phyloP scores from a whole-genome alignment of 2,888 invertebrate species.

The Buathra laborator region DNA sequence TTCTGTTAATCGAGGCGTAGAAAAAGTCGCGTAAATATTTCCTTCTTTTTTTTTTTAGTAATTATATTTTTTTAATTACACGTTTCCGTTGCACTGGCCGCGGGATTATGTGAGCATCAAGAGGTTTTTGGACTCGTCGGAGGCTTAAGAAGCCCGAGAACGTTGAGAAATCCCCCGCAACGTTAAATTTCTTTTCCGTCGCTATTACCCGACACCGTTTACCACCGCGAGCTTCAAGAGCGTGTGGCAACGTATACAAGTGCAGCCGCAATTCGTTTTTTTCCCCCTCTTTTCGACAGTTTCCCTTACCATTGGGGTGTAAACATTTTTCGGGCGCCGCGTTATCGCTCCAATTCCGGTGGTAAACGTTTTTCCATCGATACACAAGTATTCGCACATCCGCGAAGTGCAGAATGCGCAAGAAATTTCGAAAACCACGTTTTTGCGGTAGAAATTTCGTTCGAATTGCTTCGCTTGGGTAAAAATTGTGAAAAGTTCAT shows the following conservation, averaged over 20 bases:
- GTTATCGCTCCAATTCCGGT: conserved; percentile 52
- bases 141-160: conserved; percentile 9
- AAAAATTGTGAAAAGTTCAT: background rate
- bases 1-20: background rate
- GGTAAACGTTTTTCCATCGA: conserved; percentile 40
- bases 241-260: conserved; percentile 23
- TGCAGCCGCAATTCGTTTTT: conserved; percentile 41
- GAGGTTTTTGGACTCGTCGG: conserved; percentile 24
- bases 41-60: conserved; percentile 9
- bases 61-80: conserved; percentile 60
- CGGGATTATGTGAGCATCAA: conserved; percentile 56
- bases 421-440: background rate
- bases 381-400: background rate
- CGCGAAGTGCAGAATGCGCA: background rate
- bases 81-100: conserved; percentile 13
- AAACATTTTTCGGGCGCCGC: conserved; percentile 33
- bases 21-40: background rate
- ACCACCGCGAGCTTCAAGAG: conserved; percentile 14
- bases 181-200: conserved; percentile 18
- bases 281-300: conserved; percentile 9
- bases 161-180: background rate
- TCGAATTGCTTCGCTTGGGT: background rate
- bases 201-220: conserved; percentile 5
- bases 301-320: background rate
- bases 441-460: background rate